Evolutionary conservation across 1,140 invertebrate species (phyloP).

Genomic region (Heliconius hermathena): DNA sequence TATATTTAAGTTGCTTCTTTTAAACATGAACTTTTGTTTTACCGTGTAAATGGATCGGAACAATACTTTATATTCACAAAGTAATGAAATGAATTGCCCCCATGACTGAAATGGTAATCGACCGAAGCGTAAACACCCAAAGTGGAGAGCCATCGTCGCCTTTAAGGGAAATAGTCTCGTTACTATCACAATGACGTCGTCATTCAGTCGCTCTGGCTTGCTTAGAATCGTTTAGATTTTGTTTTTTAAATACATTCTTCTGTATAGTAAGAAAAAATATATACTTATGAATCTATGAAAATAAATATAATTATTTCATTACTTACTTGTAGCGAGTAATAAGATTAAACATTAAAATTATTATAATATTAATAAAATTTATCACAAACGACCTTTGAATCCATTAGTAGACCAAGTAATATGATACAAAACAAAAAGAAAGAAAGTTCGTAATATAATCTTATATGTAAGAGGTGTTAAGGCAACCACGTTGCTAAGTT

Average conservation of each 20-base stretch:
- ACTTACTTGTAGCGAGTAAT: no score
- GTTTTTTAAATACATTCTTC: background rate
- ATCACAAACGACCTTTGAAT: background rate
- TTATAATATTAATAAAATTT: background rate
- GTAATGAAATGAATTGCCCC: background rate
- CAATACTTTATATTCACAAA: background rate
- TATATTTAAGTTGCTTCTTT: background rate
- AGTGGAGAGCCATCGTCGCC: background rate
- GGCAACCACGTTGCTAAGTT: slow-evolving; percentile 11
- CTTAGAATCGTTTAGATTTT: background rate
- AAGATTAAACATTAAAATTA: no score
- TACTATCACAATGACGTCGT: slow-evolving; percentile 10
- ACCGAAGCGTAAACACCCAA: slow-evolving; percentile 6
- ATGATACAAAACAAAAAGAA: slow-evolving; percentile 10
- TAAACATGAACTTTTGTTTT: background rate
- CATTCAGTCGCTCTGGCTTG: background rate
- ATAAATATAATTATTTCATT: no score
- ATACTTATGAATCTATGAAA: no score
- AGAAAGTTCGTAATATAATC: slow-evolving; percentile 3
- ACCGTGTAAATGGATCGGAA: background rate
- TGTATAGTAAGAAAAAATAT: background rate
- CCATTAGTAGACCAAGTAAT: background rate
- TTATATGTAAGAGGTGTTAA: slow-evolving; percentile 7
- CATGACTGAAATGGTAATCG: slow-evolving; percentile 3
- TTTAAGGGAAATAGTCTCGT: slow-evolving; percentile 4